Evolutionary conservation across 1,140 invertebrate species (phyloP).

Genomic region (Neoseiulus cucumeris): DNA sequence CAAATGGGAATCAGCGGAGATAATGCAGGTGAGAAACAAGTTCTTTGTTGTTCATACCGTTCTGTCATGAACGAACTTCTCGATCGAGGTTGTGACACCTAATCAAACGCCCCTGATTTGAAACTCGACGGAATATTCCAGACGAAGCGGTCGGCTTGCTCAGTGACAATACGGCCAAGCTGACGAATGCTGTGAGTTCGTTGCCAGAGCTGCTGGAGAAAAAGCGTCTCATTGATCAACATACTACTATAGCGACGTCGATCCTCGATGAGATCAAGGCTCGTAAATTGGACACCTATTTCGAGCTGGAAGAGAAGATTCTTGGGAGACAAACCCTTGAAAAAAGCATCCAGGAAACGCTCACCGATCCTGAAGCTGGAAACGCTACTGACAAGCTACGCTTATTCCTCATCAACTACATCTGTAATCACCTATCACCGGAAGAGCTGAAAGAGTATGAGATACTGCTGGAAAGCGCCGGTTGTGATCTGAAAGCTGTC

Average conservation of each 20-base stretch:
- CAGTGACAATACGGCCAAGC: slow-evolving; percentile 74
- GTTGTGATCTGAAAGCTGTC: slow-evolving; percentile 62
- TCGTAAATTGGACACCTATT: slow-evolving; percentile 77
- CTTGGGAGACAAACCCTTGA: slow-evolving; percentile 40
- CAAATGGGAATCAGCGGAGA: slow-evolving; percentile 42
- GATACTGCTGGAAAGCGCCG: slow-evolving; percentile 48
- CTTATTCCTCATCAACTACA: slow-evolving; percentile 81
- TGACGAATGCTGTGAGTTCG: slow-evolving; percentile 75
- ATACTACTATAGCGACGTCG: slow-evolving; percentile 87
- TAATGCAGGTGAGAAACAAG: neutral
- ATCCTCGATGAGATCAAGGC: slow-evolving; percentile 74
- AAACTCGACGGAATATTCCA: slow-evolving; percentile 26
- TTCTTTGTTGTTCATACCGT: slow-evolving; percentile 8
- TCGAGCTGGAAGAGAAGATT: slow-evolving; percentile 93
- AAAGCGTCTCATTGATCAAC: slow-evolving; percentile 92
- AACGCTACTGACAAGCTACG: slow-evolving; percentile 78
- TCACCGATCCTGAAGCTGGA: slow-evolving; percentile 65
- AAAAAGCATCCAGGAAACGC: slow-evolving; percentile 51
- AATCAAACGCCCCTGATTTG: slow-evolving; percentile 26
- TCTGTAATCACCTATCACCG: slow-evolving; percentile 61
- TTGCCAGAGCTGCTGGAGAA: slow-evolving; percentile 88
- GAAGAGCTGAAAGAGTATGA: slow-evolving; percentile 62
- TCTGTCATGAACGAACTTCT: neutral
- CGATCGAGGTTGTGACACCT: neutral
- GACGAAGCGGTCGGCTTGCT: slow-evolving; percentile 44